phyloP scores from a whole-genome alignment of 23 tunicate genomes.

The Styela clava region DNA sequence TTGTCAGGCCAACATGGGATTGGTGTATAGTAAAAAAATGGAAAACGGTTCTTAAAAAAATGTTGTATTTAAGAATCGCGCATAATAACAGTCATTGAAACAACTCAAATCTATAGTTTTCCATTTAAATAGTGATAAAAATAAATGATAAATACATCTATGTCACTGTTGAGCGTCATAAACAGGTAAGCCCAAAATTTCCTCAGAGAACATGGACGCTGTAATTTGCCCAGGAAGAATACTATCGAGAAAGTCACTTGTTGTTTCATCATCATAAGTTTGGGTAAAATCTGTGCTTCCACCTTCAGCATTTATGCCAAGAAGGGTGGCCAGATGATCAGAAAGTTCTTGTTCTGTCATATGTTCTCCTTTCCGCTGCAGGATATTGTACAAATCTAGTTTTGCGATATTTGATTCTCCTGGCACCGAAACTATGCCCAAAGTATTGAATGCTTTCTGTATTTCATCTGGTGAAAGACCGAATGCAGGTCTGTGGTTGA shows the following conservation, averaged over 20 bases:
- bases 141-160: conserved; percentile 1
- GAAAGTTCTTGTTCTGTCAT: conserved; percentile 87
- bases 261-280: conserved; percentile 25
- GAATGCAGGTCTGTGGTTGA: conserved; percentile 99
- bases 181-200: conserved; percentile 57
- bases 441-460: conserved; percentile 59
- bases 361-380: conserved; percentile 87
- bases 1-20: too few relatives aligned
- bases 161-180: conserved; percentile 21
- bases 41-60: too few relatives aligned
- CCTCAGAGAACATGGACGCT: conserved; percentile 55
- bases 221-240: conserved; percentile 50
- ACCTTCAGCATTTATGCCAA: conserved; percentile 67
- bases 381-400: conserved; percentile 25
- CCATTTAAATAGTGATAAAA: too few relatives aligned
- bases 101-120: too few relatives aligned
- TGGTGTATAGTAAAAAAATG: too few relatives aligned
- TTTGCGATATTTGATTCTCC: conserved; percentile 40
- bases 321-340: conserved; percentile 59
- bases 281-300: conserved; percentile 49
- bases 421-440: conserved; percentile 11
- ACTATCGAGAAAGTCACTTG: conserved; percentile 36
- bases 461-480: conserved; percentile 75
- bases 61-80: too few relatives aligned
- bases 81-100: too few relatives aligned